phyloP scores from a whole-genome alignment of 2,888 invertebrate genomes.

The Branchellion lobata region DNA sequence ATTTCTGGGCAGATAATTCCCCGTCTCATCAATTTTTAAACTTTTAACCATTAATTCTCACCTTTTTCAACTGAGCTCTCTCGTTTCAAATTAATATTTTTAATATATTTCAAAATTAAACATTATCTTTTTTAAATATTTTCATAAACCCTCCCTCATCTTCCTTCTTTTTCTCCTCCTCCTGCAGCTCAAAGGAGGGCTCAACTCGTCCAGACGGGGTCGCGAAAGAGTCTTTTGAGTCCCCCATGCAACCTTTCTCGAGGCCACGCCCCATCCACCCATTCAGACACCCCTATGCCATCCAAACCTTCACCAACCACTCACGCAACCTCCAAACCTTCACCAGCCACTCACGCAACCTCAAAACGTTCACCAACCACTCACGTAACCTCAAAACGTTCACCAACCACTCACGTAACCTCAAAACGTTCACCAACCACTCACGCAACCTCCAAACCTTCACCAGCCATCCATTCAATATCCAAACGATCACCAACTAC shows the following conservation, averaged over 20 bases:
- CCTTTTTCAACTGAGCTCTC: no score
- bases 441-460: not conserved
- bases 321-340: not conserved
- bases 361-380: not conserved
- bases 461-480: not conserved
- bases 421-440: not conserved
- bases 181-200: slow-evolving; percentile 81
- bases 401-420: not conserved
- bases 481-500: not conserved
- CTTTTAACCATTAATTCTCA: no score
- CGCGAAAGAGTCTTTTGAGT: slow-evolving; percentile 65
- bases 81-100: no score
- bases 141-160: no score
- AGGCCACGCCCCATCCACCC: slow-evolving; percentile 2
- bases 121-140: no score
- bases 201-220: slow-evolving; percentile 82
- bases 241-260: slow-evolving; percentile 43
- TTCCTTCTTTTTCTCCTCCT: not conserved
- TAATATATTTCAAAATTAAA: no score
- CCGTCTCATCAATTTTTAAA: no score
- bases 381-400: no score
- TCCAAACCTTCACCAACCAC: not conserved
- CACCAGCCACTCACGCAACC: not conserved
- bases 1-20: no score
- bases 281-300: not conserved